These are phyloP conservation scores for Alca torda DNA, from an alignment of 2,797 vertebrate genomes.

Conservation along the genomic window DNA sequence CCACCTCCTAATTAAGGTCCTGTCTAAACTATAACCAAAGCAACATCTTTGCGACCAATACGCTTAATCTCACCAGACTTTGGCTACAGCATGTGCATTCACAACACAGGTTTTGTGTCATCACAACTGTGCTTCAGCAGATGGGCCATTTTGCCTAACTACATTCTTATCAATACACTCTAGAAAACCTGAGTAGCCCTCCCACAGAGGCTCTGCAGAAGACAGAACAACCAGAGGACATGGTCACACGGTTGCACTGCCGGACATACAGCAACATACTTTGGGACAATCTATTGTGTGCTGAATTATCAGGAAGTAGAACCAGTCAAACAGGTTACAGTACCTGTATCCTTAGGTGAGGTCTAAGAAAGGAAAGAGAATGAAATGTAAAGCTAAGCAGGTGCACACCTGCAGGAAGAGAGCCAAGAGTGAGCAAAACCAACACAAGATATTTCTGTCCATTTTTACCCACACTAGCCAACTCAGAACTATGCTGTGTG, in stretches of 20 bases:
- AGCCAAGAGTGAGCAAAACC: not conserved
- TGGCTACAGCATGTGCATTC: not conserved
- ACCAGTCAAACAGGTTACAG: not conserved
- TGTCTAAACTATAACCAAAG: not conserved
- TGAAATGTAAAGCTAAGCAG: not conserved
- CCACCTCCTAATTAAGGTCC: not conserved
- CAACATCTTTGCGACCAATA: not conserved
- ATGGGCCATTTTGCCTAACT: not conserved
- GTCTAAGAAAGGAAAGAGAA: not conserved
- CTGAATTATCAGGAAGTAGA: not conserved
- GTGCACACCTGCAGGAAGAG: not conserved
- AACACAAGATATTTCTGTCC: not conserved
- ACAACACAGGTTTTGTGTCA: not conserved
- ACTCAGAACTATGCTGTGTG: not conserved
- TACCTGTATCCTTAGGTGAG: not conserved
- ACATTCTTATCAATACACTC: not conserved
- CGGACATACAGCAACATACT: not conserved
- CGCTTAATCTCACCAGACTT: not conserved
- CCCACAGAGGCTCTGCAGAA: not conserved
- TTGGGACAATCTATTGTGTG: not conserved
- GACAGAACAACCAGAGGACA: not conserved
- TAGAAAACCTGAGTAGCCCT: not conserved
- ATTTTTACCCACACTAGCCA: not conserved
- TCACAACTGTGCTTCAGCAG: not conserved
- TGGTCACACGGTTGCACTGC: rapidly evolving